Base-by-base conservation (phyloP, 2,113 vertebrate species). In the Pollimyrus isidori region DNA sequence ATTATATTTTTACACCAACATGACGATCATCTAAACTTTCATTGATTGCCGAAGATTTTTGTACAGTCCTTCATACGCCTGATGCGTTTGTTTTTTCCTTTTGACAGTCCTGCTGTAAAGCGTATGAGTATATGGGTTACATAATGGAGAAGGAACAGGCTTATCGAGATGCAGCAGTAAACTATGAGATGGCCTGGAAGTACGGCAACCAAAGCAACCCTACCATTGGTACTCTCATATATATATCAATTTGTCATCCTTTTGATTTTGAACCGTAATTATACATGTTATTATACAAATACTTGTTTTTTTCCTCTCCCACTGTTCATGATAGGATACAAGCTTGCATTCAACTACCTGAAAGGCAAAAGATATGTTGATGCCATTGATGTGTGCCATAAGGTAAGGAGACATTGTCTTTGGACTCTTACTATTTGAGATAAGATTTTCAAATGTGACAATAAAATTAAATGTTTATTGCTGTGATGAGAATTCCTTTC, bases 131-230 rank as follows among this genome's bases (percentile, higher is more conserved):
- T 92, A 96, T 97, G 95, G 98, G 98, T 49, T 99, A 99, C 91
- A 98, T 99, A 89, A 98, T 99, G 98, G 98, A 99, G 93, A 99
- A 99, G 90, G 98, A 99, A 83, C 98, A 98, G 93, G 95, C 98
- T 0, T 99, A 98, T 91, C 95, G 97, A 87, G 98, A 99, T 91
- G 98, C 98, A 49, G 97, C 97, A 50, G 83, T 96, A 88, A 98
- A 98, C 94, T 99, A 99, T 5, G 98, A 99, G 94, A 95, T 98
- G 96, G 98, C 98, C 0, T 99, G 98, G 98, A 99, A 98, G 92
- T 97, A 97, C 0, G 96, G 97, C 91, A 98, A 97, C 94, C 97
- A 96, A 91, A 96, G 93, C 0, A 99, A 97, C 93, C 98, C 98
- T 87, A 95, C 97, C 84, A 95, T 99, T 65, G 98, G 98, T 96